Base-by-base conservation (phyloP, 2,888 invertebrate genomes). In the Tigriopus californicus region DNA sequence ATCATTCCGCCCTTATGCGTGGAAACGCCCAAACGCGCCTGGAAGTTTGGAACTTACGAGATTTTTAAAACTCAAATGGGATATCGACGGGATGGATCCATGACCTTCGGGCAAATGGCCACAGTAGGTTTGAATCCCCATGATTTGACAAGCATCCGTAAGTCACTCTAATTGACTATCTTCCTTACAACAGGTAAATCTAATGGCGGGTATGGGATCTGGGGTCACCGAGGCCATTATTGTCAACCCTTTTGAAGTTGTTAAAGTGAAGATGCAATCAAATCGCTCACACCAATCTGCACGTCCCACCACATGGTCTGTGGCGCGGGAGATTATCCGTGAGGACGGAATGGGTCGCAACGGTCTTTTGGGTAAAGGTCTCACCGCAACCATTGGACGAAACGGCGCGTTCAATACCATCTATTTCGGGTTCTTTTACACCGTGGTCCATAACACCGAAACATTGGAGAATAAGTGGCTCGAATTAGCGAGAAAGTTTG, bases 401-500 rank as follows among this genome's bases (percentile, higher is more conserved):
- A 90, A 92, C 74, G 90, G 88, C 1, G 76, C 85, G 5, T 94
- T 91, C 70, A 95, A 94, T 70, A 85, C 85, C 80, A 78, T 91
- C 54, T 95, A 94, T 72, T 92, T 95, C 69, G 90, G 94, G 41
- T 87, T 92, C 70, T 94, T 94, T 71, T 89, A 92, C 73, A 87
- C 87, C 64, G 82, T 90, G 1, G 91, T 87, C 73, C 82, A 80
- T 54, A 74, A 72, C 64, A 68, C 84, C 58, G 83, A 83, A 12
- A 79, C 79, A 66, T 20, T 52, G 15, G 24, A 52, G 18, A 33
- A 54, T 54, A n/a, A 33, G 22, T 40, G 18, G 41, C 18, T 20
- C 25, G 58, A 58, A 40, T 58, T 58, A 8, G 49, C 12, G 24
- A 15, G 58, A 41, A 86, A 87, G 73, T 79, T 89, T 44, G 73